phyloP scores from a whole-genome alignment of 2,113 vertebrate species.

The Scophthalmus maximus region DNA sequence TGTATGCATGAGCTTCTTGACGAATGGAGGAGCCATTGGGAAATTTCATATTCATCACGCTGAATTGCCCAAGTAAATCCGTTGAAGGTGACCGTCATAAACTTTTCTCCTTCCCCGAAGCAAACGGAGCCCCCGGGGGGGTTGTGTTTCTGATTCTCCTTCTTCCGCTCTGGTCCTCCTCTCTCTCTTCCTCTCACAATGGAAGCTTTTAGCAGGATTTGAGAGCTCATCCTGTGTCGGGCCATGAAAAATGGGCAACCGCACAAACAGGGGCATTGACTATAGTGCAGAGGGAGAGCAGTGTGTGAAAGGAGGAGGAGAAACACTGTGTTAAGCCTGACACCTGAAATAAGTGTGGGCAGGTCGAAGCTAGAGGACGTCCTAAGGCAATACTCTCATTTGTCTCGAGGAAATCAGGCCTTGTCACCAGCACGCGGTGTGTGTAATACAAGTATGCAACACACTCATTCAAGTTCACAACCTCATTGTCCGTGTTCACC shows the following conservation, averaged over 20 bases:
- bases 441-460: constrained; percentile 7
- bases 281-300: neutral
- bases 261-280: constrained; percentile 84
- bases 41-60: constrained; percentile 67
- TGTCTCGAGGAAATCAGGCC: constrained; percentile 51
- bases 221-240: constrained; percentile 72
- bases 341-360: constrained; percentile 57
- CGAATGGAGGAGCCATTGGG: constrained; percentile 45
- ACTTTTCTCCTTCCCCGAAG: constrained; percentile 35
- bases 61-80: constrained; percentile 45
- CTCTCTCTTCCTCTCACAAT: constrained; percentile 71
- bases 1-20: constrained; percentile 54
- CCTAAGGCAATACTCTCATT: constrained; percentile 20
- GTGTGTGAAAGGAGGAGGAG: constrained; percentile 61
- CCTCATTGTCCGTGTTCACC: neutral
- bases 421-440: constrained; percentile 31
- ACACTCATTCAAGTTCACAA: neutral
- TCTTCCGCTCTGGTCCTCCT: neutral
- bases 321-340: constrained; percentile 40
- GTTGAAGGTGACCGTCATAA: constrained; percentile 66
- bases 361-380: constrained; percentile 58
- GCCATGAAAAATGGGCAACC: constrained; percentile 77
- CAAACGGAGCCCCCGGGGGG: constrained; percentile 21
- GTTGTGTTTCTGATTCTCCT: constrained; percentile 34
- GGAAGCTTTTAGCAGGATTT: constrained; percentile 73